Percentiles rank a stretch among this genome's conserved stretches.
phyloP scores from a whole-genome alignment of 2,113 vertebrate species.

The Alligator mississippiensis region DNA sequence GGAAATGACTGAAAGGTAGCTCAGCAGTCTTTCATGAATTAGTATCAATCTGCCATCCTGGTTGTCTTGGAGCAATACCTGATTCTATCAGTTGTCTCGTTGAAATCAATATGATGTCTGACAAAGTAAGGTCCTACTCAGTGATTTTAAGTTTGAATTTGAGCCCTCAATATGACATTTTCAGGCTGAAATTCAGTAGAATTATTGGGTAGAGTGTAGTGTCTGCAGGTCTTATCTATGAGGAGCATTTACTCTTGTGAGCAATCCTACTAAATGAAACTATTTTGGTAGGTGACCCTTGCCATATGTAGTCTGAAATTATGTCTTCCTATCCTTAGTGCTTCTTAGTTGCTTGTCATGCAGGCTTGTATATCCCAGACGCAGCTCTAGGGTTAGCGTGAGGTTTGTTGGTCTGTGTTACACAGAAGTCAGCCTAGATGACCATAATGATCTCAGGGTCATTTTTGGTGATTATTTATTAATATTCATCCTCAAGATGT shows the following conservation, averaged over 20 bases:
- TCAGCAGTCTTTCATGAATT: background rate
- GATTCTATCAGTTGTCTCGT: background rate
- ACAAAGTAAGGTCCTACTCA: background rate
- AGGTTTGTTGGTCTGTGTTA: background rate
- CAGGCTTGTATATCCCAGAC: background rate
- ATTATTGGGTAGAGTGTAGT: background rate
- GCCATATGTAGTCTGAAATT: background rate
- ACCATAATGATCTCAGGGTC: background rate
- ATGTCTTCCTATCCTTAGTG: background rate
- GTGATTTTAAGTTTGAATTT: background rate
- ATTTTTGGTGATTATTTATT: too few species aligned
- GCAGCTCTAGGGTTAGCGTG: background rate
- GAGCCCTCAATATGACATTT: background rate
- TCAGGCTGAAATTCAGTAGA: background rate
- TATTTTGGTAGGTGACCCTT: background rate
- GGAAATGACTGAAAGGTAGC: constrained; percentile 4
- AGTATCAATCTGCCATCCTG: background rate
- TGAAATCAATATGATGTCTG: background rate
- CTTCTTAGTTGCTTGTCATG: background rate
- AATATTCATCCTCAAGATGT: background rate
- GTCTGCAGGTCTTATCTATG: background rate
- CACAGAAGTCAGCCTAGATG: background rate
- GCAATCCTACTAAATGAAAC: background rate
- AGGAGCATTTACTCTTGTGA: background rate
- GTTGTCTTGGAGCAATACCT: background rate